phyloP scores from a whole-genome alignment of 2,888 invertebrate species.

The Alviniconcha strummeri region DNA sequence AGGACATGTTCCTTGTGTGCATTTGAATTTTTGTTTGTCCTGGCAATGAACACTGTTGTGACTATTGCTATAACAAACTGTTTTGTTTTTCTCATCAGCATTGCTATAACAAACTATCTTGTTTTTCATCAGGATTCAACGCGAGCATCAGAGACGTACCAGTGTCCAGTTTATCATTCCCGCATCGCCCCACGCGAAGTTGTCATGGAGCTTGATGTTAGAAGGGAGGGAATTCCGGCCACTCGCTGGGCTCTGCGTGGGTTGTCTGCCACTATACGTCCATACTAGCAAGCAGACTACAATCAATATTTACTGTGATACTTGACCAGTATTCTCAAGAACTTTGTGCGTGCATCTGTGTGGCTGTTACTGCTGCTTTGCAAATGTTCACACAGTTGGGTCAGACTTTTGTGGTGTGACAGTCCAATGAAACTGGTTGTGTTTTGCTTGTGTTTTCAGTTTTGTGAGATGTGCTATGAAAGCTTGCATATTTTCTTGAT shows the following conservation, averaged over 20 bases:
- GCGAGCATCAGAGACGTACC: slow-evolving; percentile 65
- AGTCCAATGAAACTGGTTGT: not conserved
- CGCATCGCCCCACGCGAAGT: slow-evolving; percentile 61
- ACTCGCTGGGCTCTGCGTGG: slow-evolving; percentile 71
- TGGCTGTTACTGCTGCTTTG: not conserved
- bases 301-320: not conserved
- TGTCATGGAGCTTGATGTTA: slow-evolving; percentile 70
- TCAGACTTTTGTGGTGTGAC: not conserved
- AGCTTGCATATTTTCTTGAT: not conserved
- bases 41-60: no score
- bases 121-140: slow-evolving; percentile 56
- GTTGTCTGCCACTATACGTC: slow-evolving; percentile 70
- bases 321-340: not conserved
- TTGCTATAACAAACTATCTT: no score
- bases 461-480: no score
- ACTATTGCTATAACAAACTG: no score
- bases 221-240: slow-evolving; percentile 66
- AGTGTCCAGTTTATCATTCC: slow-evolving; percentile 71
- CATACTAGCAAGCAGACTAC: slow-evolving; percentile 52
- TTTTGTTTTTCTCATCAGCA: no score
- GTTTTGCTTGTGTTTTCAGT: no score
- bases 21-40: no score
- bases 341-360: not conserved
- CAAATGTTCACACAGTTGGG: not conserved
- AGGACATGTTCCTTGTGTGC: no score